Evolutionary conservation across 2,113 vertebrate species (phyloP).

Genomic region (Phrynosoma blainvillii): DNA sequence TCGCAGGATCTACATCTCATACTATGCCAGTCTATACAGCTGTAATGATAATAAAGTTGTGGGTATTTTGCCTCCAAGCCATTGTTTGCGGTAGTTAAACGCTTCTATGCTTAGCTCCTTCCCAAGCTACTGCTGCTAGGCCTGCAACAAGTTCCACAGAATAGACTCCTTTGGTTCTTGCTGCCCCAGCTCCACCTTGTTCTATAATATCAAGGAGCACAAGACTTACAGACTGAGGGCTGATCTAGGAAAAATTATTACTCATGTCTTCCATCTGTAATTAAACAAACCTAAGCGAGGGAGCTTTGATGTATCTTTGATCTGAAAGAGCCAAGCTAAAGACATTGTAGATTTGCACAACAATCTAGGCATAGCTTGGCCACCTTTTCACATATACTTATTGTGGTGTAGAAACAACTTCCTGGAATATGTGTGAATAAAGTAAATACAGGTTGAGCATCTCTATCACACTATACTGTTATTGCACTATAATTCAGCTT

Average conservation of each 20-base stretch:
- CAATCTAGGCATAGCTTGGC: background rate
- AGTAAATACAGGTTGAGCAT: background rate
- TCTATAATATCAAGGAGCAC: background rate
- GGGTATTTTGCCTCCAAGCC: too few species aligned
- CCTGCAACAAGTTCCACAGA: background rate
- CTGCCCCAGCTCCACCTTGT: background rate
- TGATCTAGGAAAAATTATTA: background rate
- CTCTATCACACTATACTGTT: too few species aligned
- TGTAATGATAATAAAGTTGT: too few species aligned
- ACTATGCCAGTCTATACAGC: too few species aligned
- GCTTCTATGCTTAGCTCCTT: too few species aligned
- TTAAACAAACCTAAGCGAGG: background rate
- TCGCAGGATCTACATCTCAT: too few species aligned
- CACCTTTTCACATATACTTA: background rate
- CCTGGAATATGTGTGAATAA: background rate
- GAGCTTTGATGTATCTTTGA: background rate
- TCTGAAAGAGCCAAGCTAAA: background rate
- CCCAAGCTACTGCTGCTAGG: too few species aligned
- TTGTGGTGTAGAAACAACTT: background rate
- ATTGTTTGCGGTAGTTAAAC: too few species aligned
- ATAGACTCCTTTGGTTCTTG: background rate
- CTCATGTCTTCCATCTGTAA: background rate
- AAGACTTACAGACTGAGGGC: background rate
- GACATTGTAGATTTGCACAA: background rate
- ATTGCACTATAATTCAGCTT: too few species aligned